Conservation (phyloP, 2,797 vertebrate species). For the Anisognathus igniventris region DNA sequence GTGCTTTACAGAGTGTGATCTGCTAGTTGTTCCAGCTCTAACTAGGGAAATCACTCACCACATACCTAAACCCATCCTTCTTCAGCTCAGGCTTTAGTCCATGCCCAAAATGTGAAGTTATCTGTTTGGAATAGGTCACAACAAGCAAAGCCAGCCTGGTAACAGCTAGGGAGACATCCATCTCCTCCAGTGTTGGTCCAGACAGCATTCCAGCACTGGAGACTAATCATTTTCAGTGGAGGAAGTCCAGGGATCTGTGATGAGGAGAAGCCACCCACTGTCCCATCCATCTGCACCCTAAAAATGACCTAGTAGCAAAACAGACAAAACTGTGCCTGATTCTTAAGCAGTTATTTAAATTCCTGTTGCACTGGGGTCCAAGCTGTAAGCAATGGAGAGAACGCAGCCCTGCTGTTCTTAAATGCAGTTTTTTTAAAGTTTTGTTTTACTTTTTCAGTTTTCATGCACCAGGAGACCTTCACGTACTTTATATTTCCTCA, state of each 20-base stretch:
- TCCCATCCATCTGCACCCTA: not conserved
- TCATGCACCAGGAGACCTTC: not conserved
- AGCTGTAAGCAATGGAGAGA: not conserved
- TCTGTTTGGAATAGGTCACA: not conserved
- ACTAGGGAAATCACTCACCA: not conserved
- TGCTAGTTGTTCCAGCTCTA: not conserved
- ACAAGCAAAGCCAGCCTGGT: not conserved
- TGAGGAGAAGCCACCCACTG: not conserved
- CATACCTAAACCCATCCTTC: not conserved
- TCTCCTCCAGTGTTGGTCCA: not conserved
- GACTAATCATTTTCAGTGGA: not conserved
- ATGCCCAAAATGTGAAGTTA: not conserved
- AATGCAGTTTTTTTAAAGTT: accelerated
- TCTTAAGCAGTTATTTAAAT: not conserved
- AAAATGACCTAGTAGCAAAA: not conserved
- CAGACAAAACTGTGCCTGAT: not conserved
- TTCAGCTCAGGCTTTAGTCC: not conserved
- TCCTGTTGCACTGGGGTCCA: not conserved
- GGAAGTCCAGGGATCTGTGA: not conserved
- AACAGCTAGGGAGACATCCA: not conserved
- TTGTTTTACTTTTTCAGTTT: not conserved
- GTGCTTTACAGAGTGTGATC: not conserved
- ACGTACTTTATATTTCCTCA: not conserved
- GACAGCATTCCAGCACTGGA: not conserved
- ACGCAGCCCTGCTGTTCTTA: not conserved